Conservation (phyloP, 2,113 vertebrate species). For the Takifugu bimaculatus region DNA sequence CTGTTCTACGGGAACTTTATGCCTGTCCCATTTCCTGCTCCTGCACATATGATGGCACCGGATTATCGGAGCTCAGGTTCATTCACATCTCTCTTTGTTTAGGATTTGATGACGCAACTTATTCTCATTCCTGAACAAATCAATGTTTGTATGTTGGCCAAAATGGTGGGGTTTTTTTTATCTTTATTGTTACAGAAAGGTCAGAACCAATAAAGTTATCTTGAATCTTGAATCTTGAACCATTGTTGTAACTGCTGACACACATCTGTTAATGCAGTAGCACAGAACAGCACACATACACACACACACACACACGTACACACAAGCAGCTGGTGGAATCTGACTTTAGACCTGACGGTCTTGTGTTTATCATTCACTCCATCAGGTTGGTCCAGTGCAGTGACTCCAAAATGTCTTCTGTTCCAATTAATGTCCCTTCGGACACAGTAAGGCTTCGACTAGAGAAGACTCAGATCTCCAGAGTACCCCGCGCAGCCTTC, state of each 20-base stretch:
- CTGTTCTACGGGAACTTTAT: conserved; percentile 44
- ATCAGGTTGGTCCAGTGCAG: conserved; percentile 84
- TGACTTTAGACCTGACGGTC: not conserved
- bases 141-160: too few species aligned
- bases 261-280: too few species aligned
- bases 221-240: too few species aligned
- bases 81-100: conserved; percentile 21
- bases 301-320: too few species aligned
- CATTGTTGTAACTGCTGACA: too few species aligned
- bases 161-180: too few species aligned
- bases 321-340: not conserved
- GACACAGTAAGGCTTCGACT: conserved; percentile 85
- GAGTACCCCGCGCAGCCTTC: conserved; percentile 84
- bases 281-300: too few species aligned
- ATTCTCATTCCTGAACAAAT: too few species aligned
- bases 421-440: conserved; percentile 82
- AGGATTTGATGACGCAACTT: not conserved
- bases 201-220: too few species aligned
- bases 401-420: conserved; percentile 80
- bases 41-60: conserved; percentile 77
- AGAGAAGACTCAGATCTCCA: conserved; percentile 83
- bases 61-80: conserved; percentile 78
- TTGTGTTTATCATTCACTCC: not conserved
- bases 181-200: too few species aligned
- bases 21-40: conserved; percentile 82